phyloP scores from a whole-genome alignment of 2,888 invertebrate genomes.

The Diogma glabrata region DNA sequence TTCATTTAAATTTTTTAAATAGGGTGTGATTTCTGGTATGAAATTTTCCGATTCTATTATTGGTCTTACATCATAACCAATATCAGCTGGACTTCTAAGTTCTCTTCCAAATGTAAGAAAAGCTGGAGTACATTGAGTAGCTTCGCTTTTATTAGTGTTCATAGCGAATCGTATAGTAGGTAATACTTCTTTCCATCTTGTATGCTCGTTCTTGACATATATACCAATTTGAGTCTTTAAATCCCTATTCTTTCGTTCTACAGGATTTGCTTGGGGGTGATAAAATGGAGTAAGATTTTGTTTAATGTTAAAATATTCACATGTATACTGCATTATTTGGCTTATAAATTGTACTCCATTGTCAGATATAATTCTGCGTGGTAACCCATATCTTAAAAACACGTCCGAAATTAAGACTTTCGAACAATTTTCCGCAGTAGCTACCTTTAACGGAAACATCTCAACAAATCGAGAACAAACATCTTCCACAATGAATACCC shows the following conservation, averaged over 20 bases:
- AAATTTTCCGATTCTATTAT: slow-evolving; percentile 23
- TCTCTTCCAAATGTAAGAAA: slow-evolving; percentile 27
- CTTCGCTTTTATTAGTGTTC: slow-evolving; percentile 25
- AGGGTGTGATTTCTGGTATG: slow-evolving; percentile 17
- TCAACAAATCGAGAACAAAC: slow-evolving; percentile 16
- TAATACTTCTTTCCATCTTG: slow-evolving; percentile 24
- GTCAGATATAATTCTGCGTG: slow-evolving; percentile 26
- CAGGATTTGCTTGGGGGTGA: slow-evolving; percentile 27
- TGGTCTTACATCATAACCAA: slow-evolving; percentile 21
- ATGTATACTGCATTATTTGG: not conserved
- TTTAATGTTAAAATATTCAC: slow-evolving; percentile 7
- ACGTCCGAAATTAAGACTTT: slow-evolving; percentile 21
- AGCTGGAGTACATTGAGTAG: slow-evolving; percentile 25
- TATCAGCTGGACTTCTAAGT: slow-evolving; percentile 26
- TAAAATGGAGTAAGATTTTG: slow-evolving; percentile 24
- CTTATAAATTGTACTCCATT: slow-evolving; percentile 27
- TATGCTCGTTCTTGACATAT: slow-evolving; percentile 23
- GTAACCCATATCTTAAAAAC: slow-evolving; percentile 25
- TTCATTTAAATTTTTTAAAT: not conserved
- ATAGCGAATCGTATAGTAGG: slow-evolving; percentile 30
- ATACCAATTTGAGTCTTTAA: slow-evolving; percentile 27
- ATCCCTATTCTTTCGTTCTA: slow-evolving; percentile 24
- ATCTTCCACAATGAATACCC: slow-evolving; percentile 23
- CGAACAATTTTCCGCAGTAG: slow-evolving; percentile 11
- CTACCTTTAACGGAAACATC: not conserved